Base-by-base conservation (phyloP, 2,888 invertebrate species). In the Oligia latruncula region DNA sequence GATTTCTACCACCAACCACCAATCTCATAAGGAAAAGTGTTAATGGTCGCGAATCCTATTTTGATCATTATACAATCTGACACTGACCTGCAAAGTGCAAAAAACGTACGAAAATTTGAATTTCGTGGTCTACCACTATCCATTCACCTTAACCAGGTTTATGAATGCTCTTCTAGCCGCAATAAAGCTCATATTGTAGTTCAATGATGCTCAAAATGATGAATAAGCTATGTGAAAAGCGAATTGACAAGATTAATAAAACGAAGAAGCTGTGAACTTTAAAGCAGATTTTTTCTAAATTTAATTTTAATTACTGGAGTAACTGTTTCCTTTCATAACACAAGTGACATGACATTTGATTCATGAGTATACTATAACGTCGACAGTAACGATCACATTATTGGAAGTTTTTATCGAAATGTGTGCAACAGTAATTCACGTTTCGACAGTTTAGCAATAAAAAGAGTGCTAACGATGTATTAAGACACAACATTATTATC, bases 351-450 rank as follows among this genome's bases (percentile, higher is more conserved):
- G 66, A 62, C 85, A 84, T 78, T 82, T 81, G 70, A 43, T n/a
- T 35, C 35, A 49, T 43, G 60, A 58, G 35, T 49, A 46, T n/a
- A 49, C 40, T 66, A 40, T 66, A 40, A 68, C 65, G 46, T 9
- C 20, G 23, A 29, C 46, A 73, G 62, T 72, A 85, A 74, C n/a
- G 29, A 80, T 52, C 72, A 70, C n/a, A 70, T 17, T 66, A 49
- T 62, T 66, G 13, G n/a, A 77, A 70, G 70, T 77, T 80, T 87
- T 87, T 75, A 75, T 76, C 46, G 55, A 87, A 80, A 66, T 71
- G 29, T 29, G 71, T 43, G 75, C 77, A 77, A 65, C 40, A 62
- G 75, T 66, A 43, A 72, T 82, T 77, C 72, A 66, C 6, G 49
- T 84, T 78, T 83, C 17, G 60, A 70, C 6, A 40, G 29, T 83